Percentiles rank a stretch among this genome's conserved stretches.
Conservation (phyloP, 2,888 invertebrate species). For the Orgyia antiqua region DNA sequence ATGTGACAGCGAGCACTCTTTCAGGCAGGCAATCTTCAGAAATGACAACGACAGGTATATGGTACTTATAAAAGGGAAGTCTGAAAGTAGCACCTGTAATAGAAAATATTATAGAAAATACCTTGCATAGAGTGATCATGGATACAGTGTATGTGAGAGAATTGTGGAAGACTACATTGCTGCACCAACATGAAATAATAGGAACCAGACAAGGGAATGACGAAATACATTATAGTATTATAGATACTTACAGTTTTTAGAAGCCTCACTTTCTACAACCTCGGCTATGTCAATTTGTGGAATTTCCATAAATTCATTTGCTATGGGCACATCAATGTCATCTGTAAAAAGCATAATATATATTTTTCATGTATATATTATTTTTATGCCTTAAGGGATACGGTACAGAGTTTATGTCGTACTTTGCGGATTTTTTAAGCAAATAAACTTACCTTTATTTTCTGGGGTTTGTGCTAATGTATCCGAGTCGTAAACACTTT, state of each 20-base stretch:
- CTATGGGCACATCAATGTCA: not conserved
- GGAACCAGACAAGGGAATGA: not conserved
- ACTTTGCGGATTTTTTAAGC: not conserved
- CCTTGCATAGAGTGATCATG: not conserved
- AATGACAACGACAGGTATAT: too few species aligned
- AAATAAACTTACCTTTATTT: not conserved
- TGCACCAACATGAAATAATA: not conserved
- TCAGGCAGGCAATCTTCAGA: too few species aligned
- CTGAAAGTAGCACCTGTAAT: not conserved
- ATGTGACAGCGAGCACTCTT: too few species aligned
- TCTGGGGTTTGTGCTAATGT: not conserved
- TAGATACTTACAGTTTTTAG: not conserved
- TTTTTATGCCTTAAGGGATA: not conserved
- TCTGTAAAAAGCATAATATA: not conserved
- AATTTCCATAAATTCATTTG: not conserved
- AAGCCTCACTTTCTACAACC: conserved; percentile 1
- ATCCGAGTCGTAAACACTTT: not conserved
- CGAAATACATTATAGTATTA: not conserved
- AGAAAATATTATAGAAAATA: not conserved
- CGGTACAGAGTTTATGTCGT: not conserved
- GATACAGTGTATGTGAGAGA: not conserved
- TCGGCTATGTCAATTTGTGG: not conserved
- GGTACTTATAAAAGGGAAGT: not conserved
- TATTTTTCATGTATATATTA: not conserved
- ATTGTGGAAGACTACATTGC: not conserved